Evolutionary conservation across 2,797 vertebrate genomes (phyloP).

Genomic region (Oceanodroma leucorhoa): DNA sequence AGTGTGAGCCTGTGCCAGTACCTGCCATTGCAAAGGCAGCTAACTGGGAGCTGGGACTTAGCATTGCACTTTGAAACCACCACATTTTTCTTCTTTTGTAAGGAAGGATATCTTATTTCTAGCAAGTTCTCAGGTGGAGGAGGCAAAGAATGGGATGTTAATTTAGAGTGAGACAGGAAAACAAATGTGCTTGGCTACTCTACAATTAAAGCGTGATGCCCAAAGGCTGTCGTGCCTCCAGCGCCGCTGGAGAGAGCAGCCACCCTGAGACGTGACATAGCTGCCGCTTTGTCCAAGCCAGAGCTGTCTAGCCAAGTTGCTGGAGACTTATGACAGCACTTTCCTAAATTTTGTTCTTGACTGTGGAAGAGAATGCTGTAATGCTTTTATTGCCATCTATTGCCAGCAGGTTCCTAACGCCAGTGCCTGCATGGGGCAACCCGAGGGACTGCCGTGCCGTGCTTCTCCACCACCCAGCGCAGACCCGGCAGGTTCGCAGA

Average conservation of each 20-base stretch:
- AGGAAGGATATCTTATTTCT: background rate
- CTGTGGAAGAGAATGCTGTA: background rate
- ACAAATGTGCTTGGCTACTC: background rate
- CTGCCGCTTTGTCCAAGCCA: background rate
- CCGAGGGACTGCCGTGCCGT: background rate
- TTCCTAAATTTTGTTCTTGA: background rate
- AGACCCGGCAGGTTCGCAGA: background rate
- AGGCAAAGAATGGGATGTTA: background rate
- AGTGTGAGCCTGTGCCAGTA: background rate
- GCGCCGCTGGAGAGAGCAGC: background rate
- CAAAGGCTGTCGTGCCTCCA: background rate
- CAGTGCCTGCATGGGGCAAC: rapidly evolving
- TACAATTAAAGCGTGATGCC: background rate
- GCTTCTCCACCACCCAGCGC: background rate
- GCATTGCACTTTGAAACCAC: background rate
- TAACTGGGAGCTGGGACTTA: background rate
- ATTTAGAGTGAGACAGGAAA: background rate
- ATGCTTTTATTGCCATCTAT: background rate
- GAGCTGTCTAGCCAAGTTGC: background rate
- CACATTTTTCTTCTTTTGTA: background rate
- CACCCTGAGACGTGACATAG: background rate
- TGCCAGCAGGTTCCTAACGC: background rate
- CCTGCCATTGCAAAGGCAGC: background rate
- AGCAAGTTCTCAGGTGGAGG: background rate
- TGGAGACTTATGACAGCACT: background rate